Evolutionary conservation across 1,140 invertebrate genomes (phyloP).

Genomic region (Ceratosolen fusciceps): DNA sequence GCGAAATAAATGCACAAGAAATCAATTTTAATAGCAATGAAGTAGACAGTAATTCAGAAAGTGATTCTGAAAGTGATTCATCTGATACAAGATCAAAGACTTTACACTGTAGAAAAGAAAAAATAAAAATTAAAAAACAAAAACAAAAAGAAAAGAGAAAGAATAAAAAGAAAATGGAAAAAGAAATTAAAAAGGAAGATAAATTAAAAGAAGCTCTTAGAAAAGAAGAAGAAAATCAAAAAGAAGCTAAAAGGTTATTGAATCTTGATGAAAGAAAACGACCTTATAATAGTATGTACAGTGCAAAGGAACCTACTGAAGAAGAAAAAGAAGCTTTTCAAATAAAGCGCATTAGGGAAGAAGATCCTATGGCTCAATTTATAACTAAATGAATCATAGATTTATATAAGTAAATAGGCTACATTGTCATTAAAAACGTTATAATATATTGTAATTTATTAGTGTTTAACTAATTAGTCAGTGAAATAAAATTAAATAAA

Average conservation of each 20-base stretch:
- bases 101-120: conserved; percentile 65
- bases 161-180: conserved; percentile 75
- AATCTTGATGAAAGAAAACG: conserved; percentile 90
- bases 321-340: conserved; percentile 95
- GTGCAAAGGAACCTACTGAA: conserved; percentile 86
- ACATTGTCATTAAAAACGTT: background rate
- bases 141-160: conserved; percentile 80
- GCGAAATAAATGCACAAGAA: background rate
- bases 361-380: conserved; percentile 93
- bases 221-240: conserved; percentile 77
- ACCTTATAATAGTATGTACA: conserved; percentile 91
- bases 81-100: conserved; percentile 62
- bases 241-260: conserved; percentile 77
- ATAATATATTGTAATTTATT: background rate
- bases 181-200: conserved; percentile 71
- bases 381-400: conserved; percentile 1
- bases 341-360: conserved; percentile 85
- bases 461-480: background rate
- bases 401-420: background rate
- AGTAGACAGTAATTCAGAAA: conserved; percentile 37
- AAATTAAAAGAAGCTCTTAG: conserved; percentile 75
- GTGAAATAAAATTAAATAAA: background rate
- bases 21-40: background rate
- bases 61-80: conserved; percentile 53
- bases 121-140: conserved; percentile 72